Evolutionary conservation across 23 tunicate species (phyloP).

Genomic region (Trididemnum clinides): DNA sequence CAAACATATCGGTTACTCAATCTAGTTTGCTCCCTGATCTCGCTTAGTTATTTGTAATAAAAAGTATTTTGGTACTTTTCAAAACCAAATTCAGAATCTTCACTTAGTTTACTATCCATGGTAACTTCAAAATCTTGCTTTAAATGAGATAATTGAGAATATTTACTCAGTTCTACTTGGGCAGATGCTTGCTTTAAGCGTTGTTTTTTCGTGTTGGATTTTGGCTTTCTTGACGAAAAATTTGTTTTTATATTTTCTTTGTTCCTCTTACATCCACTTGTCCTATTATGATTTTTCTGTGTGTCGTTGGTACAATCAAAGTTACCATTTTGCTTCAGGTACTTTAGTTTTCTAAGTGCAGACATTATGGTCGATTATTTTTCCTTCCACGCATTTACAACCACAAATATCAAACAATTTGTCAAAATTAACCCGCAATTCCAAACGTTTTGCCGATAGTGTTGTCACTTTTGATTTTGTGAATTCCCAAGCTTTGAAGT

Average conservation of each 20-base stretch:
- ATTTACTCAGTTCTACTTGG: not conserved
- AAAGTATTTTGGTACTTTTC: slow-evolving; percentile 5
- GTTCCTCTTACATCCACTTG: not conserved
- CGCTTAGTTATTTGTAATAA: not conserved
- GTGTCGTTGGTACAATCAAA: not conserved
- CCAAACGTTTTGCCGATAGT: no score
- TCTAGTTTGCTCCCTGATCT: not conserved
- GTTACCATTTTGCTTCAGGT: not conserved
- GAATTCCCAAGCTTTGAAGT: no score
- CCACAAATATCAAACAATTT: not conserved
- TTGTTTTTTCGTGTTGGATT: not conserved
- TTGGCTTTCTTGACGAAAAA: not conserved
- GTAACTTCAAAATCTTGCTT: not conserved
- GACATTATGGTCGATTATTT: not conserved
- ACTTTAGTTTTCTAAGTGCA: no score
- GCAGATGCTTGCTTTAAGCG: not conserved
- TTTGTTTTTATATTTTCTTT: not conserved
- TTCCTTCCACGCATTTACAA: not conserved
- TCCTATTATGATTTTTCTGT: not conserved
- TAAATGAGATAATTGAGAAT: not conserved
- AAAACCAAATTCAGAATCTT: not conserved
- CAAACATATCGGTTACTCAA: not conserved
- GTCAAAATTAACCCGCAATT: not conserved
- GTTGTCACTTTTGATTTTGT: no score
- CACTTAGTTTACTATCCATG: not conserved